Conservation (phyloP, 2,888 invertebrate species). For the Auanema freiburgensis region DNA sequence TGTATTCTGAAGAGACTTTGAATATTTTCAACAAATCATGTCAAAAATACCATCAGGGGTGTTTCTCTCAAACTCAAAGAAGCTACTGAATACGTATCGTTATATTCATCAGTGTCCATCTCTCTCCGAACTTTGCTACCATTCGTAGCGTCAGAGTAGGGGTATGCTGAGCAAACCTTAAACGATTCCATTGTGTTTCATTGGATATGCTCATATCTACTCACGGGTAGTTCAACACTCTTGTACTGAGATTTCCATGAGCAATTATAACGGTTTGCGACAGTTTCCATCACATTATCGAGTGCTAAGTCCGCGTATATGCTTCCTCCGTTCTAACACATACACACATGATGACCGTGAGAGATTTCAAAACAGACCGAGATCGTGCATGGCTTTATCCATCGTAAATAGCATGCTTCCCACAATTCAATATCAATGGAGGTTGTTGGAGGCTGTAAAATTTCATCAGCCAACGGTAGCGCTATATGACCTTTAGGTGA, state of each 20-base stretch:
- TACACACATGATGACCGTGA: background rate
- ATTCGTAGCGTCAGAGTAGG: background rate
- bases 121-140: too few species aligned
- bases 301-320: background rate
- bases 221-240: background rate
- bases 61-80: background rate
- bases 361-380: constrained; percentile 10
- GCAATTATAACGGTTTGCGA: background rate
- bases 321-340: background rate
- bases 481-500: too few species aligned
- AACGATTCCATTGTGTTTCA: too few species aligned
- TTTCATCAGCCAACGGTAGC: constrained; percentile 9
- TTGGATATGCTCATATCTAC: background rate
- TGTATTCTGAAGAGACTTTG: too few species aligned
- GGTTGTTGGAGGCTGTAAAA: constrained; percentile 37
- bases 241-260: background rate
- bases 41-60: background rate
- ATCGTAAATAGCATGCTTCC: constrained; percentile 44
- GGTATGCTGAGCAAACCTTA: background rate
- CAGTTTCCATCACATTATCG: background rate
- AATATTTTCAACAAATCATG: too few species aligned
- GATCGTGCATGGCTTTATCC: constrained; percentile 32
- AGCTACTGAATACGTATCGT: background rate
- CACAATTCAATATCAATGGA: constrained; percentile 35
- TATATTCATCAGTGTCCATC: background rate